Conservation (phyloP, 1,140 invertebrate genomes). For the Drosophila oshimai region DNA sequence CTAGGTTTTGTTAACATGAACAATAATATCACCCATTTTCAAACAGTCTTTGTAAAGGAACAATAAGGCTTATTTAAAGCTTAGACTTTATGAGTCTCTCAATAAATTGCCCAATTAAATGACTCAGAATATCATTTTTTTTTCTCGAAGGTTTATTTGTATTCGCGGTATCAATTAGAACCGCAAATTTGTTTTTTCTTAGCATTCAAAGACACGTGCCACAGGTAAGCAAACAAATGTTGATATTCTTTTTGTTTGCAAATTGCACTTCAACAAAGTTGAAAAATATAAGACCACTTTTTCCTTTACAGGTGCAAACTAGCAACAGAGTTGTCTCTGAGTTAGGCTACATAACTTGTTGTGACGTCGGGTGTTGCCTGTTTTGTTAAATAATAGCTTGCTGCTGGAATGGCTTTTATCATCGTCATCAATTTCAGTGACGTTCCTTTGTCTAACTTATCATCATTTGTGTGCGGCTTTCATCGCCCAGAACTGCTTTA, state of each 20-base stretch:
- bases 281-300: constrained; percentile 4
- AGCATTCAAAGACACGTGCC: background rate
- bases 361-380: background rate
- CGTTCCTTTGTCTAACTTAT: constrained; percentile 3
- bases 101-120: constrained; percentile 19
- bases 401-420: constrained; percentile 10
- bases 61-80: background rate
- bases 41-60: background rate
- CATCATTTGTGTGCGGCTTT: background rate
- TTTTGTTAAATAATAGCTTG: background rate
- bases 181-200: constrained; percentile 20
- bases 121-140: background rate
- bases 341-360: constrained; percentile 8
- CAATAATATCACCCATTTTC: background rate
- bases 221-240: constrained; percentile 52
- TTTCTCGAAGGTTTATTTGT: constrained; percentile 14
- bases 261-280: constrained; percentile 25
- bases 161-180: constrained; percentile 32
- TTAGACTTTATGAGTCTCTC: background rate
- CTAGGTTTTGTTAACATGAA: constrained; percentile 9
- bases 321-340: background rate
- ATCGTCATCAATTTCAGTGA: constrained; percentile 16
- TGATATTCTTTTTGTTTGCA: background rate
- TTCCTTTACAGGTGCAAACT: constrained; percentile 1
- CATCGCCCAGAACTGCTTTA: background rate